Evolutionary conservation across 2,113 vertebrate genomes (phyloP).

Genomic region (Dryoscopus gambensis): DNA sequence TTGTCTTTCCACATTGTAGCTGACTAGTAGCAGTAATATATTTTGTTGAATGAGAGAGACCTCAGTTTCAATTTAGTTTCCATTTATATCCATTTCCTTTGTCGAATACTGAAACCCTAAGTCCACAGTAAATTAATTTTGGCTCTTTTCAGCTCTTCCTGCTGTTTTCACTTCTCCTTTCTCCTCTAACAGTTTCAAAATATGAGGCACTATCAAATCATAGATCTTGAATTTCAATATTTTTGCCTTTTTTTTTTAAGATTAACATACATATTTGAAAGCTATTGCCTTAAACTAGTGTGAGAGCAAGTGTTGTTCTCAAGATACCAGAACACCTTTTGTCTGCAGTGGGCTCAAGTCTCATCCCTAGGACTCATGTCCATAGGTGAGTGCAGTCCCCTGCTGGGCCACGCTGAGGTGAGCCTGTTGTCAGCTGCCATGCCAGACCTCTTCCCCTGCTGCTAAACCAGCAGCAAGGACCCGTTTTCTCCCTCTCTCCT

Average conservation of each 20-base stretch:
- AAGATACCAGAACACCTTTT: neutral
- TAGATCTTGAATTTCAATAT: neutral
- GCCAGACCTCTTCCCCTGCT: neutral
- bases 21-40: neutral
- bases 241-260: neutral
- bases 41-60: neutral
- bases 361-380: neutral
- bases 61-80: conserved; percentile 23
- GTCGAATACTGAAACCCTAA: neutral
- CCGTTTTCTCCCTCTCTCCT: neutral
- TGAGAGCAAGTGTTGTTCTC: neutral
- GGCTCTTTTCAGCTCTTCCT: neutral
- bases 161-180: neutral
- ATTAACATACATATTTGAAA: neutral
- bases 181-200: neutral
- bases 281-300: neutral
- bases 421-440: neutral
- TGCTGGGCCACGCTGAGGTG: neutral
- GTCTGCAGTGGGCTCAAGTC: neutral
- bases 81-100: neutral
- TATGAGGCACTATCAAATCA: neutral
- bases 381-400: accelerated
- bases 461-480: neutral
- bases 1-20: neutral
- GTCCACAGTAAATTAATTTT: neutral